Base-by-base conservation (phyloP, 2,113 vertebrate genomes). In the Myiozetetes cayanensis region DNA sequence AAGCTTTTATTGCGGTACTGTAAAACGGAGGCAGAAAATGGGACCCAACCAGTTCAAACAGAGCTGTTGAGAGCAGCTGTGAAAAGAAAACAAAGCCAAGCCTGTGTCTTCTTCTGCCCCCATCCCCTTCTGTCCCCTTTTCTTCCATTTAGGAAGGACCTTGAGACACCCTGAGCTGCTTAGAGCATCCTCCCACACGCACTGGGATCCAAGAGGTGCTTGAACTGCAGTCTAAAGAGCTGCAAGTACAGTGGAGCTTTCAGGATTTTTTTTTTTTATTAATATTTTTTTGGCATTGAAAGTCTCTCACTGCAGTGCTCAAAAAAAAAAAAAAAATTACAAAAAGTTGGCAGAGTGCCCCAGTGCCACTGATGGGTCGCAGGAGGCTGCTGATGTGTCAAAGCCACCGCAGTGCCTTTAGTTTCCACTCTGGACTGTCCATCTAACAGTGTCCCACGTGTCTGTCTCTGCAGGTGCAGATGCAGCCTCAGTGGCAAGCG, bases 401-500 rank as follows among this genome's bases (percentile, higher is more conserved):
- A 83, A 93, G 88, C 75, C 8, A 3, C 83, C 7, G 44, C 33
- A 5, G 70, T 33, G 9, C 65, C 65, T 66, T 89, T 41, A 46
- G 43, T 95, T 97, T 65, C 62, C 2, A 0, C 5, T 12, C 65
- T 39, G 81, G 70, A 15, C 70, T 25, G 1, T 63, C 58, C 37
- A 24, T 83, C 58, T 94, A 14, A 97, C 47, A 6, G 39, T 39
- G 3, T 72, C 27, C n/a, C 18, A 0, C 8, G 3, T 93, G 28
- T 96, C 43, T 94, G 27, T 87, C 44, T 37, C 18, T 78, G 84
- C 88, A 96, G 93, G 90, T 86, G 47, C 95, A 86, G 33, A 74
- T 80, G 87, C 90, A 94, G 76, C n/a, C 92, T 9, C 94, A 86
- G 72, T 96, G 94, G 96, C 95, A 95, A 55, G 56, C 44, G 0